Conservation (phyloP, 2,113 vertebrate species). For the Rousettus leschenaultii region DNA sequence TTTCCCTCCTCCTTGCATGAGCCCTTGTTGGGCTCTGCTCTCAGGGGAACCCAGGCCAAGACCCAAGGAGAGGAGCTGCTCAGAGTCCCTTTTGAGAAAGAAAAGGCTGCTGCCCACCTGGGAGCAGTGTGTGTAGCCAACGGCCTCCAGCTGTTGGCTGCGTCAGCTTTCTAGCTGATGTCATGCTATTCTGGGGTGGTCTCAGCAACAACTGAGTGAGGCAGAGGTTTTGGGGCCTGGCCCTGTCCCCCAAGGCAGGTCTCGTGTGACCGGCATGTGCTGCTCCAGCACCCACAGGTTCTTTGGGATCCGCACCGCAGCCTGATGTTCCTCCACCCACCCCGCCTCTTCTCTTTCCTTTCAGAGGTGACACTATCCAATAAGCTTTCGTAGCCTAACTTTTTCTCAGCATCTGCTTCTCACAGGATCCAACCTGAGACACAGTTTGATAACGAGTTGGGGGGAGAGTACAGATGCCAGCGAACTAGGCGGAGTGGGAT, state of each 20-base stretch:
- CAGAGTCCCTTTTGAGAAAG: background rate
- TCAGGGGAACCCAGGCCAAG: background rate
- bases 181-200: background rate
- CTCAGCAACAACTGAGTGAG: background rate
- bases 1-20: rapidly evolving
- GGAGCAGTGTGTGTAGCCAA: rapidly evolving
- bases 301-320: background rate
- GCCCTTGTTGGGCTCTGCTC: background rate
- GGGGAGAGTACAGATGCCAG: no score
- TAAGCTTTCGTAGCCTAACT: background rate
- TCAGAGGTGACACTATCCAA: background rate
- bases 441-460: background rate
- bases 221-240: background rate
- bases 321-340: background rate
- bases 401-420: background rate
- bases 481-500: rapidly evolving
- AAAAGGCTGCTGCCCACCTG: background rate
- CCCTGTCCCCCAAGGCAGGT: background rate
- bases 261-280: rapidly evolving
- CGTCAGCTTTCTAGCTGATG: no score
- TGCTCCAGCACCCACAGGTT: background rate
- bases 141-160: background rate
- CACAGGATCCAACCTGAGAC: background rate
- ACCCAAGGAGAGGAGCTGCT: no score
- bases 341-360: background rate